Base-by-base conservation (phyloP, 1,140 invertebrate genomes). In the Heliothis virescens region DNA sequence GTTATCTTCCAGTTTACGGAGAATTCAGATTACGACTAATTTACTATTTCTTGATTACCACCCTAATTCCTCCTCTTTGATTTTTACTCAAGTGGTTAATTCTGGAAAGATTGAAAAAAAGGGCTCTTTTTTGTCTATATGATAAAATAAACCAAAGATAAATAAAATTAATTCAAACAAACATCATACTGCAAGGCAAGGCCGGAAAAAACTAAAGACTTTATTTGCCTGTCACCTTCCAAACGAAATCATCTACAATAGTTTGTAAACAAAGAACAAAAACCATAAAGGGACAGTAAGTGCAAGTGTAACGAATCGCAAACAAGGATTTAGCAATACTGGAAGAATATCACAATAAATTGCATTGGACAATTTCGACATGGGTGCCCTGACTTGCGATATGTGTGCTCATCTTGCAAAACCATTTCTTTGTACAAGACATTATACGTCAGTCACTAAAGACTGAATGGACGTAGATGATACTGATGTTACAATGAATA, bases 271-370 rank as follows among this genome's bases (percentile, higher is more conserved):
- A 34, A 55, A 34, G 52, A 29, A 57, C 69, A 72, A 72, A 69
- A 69, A n/a, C 48, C 47, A 57, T 16, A 11, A 41, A 55, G n/a
- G 69, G 50, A 34, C 69, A 55, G 18, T 16, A 52, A 52, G 48
- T 16, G 69, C 52, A 72, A 72, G 69, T 72, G 69, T 72, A 41
- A 41, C 69, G 16, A 72, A 72, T 72, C 55, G 69, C 69, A 55
- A 72, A 72, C 69, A 55, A 57, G 16, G 26, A 55, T 72, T 72
- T 41, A 72, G 69, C 50, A 72, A 72, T 48, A 53, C 48, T 72
- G 26, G 10, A 69, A 48, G 34, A 52, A 72, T 72, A 72, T 55
- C 52, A 72, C 26, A 72, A 57, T 69, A 52, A 69, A 69, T 57
- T 72, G 69, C 69, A 57, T 72, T 55, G 48, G 67, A 71, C 67